Evolutionary conservation across 2,113 vertebrate species (phyloP), one percentile per base, ranked within the genome.

Genomic region (Neodontobutis hainanensis): DNA sequence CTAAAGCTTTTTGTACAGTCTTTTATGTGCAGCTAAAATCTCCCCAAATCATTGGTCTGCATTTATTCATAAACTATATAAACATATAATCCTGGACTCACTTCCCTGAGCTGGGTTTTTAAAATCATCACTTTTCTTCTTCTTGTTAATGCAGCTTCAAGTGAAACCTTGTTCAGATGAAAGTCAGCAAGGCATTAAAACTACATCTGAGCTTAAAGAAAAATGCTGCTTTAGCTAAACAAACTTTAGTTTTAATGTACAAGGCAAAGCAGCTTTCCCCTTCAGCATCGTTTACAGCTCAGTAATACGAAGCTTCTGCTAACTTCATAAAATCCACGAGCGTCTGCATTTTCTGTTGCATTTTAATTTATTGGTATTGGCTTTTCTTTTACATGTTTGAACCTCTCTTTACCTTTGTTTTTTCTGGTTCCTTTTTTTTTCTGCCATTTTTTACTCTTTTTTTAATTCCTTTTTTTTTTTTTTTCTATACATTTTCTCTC

Each of bases 321-420:
- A 81, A 85, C 44, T 11, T 70, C 85, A 84, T 67, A 42, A 60
- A 64, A 40, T 40, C 72, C 81, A 81, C 68, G 10, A 65, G 45
- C 58, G 32, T 78, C 83, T 72, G 49, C 50, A 57, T 85, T 73
- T 83, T 76, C 11, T 73, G 52, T 85, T 87, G 49, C 51, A 15
- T 79, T 70, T 27, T 27, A 1, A 27, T 27, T 68, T 68, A 10
- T 81, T 73, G 52, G 27, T 42, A n/a, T 67, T 59, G 27, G n/a
- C 5, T 75, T 83, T 83, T 78, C 40, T 19, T 72, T 86, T 57
- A 69, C 12, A 4, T 68, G 15, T 73, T 77, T 56, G 65, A 11
- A 12, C 34, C 42, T 55, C 27, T 65, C 49, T 64, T 0, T 40
- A 27, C 32, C 50, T 46, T 27, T 51, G 27, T 34, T 57, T 14